phyloP scores from a whole-genome alignment of 2,888 invertebrate genomes.

The Odontothrips loti region DNA sequence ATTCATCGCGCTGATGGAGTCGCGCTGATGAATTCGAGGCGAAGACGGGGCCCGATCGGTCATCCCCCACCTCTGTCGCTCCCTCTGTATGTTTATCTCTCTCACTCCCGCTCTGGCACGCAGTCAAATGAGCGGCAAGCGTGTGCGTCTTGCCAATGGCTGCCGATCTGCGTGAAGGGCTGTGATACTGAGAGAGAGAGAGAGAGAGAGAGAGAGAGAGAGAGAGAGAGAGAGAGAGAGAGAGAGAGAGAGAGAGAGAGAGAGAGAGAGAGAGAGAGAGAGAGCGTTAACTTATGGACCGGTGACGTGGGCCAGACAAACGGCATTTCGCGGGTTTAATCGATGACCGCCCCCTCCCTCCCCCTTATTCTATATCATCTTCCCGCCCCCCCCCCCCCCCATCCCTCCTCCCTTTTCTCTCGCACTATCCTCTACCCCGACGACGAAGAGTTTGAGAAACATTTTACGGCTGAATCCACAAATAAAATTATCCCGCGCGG shows the following conservation, averaged over 20 bases:
- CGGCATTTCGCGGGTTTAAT: not conserved
- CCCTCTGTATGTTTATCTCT: not conserved
- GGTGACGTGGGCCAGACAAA: not conserved
- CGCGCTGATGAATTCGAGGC: too few species aligned
- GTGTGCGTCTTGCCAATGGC: too few species aligned
- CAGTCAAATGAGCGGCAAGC: too few species aligned
- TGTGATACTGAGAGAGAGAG: not conserved
- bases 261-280: not conserved
- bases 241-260: not conserved
- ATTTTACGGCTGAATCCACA: not conserved
- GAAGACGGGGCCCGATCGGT: too few species aligned
- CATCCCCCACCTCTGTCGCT: not conserved
- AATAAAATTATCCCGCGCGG: not conserved
- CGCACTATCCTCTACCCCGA: not conserved
- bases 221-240: not conserved
- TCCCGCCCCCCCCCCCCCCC: not conserved
- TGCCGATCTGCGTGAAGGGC: too few species aligned
- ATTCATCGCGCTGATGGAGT: too few species aligned
- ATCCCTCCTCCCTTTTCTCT: not conserved
- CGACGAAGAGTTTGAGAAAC: not conserved
- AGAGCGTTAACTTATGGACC: not conserved
- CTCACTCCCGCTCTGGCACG: not conserved
- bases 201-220: not conserved
- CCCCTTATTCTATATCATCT: constrained; percentile 2
- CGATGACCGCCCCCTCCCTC: not conserved